phyloP scores from a whole-genome alignment of 2,113 vertebrate genomes.

The Pampusana beccarii region DNA sequence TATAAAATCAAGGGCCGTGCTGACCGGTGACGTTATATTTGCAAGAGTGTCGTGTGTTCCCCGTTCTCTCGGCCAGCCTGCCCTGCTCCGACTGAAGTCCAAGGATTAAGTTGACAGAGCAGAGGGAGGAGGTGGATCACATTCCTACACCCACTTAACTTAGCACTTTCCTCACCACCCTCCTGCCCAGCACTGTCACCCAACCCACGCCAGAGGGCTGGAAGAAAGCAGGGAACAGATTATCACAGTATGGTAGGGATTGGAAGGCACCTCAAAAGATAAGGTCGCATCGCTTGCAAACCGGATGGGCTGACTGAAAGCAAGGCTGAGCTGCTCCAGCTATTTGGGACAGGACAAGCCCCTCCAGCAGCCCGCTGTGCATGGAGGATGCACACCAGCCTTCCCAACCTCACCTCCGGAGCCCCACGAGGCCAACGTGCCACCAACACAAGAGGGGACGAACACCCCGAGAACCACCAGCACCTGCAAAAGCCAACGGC shows the following conservation, averaged over 20 bases:
- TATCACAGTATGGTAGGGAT: no score
- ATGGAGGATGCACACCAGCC: rapidly evolving
- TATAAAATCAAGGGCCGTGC: background rate
- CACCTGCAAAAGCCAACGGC: background rate
- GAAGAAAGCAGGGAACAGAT: background rate
- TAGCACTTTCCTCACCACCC: background rate
- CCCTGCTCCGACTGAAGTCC: background rate
- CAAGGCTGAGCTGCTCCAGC: background rate
- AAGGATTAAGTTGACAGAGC: background rate
- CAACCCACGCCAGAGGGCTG: background rate
- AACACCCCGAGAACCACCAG: background rate
- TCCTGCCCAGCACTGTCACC: background rate
- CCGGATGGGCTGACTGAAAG: background rate
- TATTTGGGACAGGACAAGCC: background rate
- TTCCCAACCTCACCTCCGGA: background rate
- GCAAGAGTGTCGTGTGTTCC: background rate
- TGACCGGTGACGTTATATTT: background rate
- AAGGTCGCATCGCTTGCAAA: rapidly evolving
- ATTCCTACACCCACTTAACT: background rate
- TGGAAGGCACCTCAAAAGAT: no score
- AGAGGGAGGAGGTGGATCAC: background rate
- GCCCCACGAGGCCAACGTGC: background rate
- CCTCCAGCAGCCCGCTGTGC: background rate
- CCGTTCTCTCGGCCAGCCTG: background rate
- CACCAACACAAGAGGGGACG: background rate